These are phyloP conservation scores for Pantala flavescens DNA, from an alignment of 1,140 invertebrate species.

Conservation along the genomic window DNA sequence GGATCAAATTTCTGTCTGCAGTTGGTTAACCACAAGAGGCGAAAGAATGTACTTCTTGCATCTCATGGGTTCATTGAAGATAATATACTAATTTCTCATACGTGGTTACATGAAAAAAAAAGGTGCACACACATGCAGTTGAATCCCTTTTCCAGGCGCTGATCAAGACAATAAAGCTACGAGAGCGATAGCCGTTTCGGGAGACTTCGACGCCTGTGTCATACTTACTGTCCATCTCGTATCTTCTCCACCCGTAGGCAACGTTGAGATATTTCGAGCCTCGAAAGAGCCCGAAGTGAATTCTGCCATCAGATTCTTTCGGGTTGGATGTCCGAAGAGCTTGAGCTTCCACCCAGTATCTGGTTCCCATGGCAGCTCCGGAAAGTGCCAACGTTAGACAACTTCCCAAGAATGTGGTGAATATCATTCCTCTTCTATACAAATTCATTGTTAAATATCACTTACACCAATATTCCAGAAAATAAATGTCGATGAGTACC, in stretches of 20 bases:
- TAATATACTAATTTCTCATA: too few species aligned
- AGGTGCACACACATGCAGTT: too few species aligned
- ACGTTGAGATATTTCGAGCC: conserved; percentile 73
- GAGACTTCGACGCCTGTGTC: neutral
- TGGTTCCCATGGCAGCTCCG: conserved; percentile 72
- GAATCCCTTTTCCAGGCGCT: too few species aligned
- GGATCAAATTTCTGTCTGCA: too few species aligned
- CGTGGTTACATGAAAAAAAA: too few species aligned
- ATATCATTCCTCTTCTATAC: conserved; percentile 69
- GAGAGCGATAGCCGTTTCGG: neutral
- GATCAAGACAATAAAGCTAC: too few species aligned
- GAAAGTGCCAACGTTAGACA: conserved; percentile 71
- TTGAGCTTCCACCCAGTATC: conserved; percentile 73
- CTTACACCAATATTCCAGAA: too few species aligned
- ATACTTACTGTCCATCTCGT: conserved; percentile 54
- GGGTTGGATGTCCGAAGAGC: conserved; percentile 57
- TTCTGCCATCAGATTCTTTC: conserved; percentile 57
- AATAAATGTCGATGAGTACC: too few species aligned
- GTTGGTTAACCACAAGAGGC: too few species aligned
- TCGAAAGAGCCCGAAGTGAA: conserved; percentile 75
- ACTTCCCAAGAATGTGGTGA: conserved; percentile 78
- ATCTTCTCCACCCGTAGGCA: conserved; percentile 66
- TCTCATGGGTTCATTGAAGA: too few species aligned
- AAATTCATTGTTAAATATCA: conserved; percentile 28
- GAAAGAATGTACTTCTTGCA: too few species aligned